Conservation (phyloP, 2,888 invertebrate genomes). For the Phlogophora meticulosa region DNA sequence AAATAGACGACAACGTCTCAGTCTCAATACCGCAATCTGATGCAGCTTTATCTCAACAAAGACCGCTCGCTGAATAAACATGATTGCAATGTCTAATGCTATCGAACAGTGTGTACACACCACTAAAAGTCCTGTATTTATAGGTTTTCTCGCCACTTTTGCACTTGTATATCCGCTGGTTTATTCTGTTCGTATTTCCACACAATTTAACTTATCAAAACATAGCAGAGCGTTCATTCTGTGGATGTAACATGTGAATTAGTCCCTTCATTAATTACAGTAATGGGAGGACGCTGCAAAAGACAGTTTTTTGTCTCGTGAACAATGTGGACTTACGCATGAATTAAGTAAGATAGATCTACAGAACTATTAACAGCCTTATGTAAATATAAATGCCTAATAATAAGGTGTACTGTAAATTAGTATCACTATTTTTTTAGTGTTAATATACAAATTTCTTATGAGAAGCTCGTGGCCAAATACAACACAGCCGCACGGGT, state of each 20-base stretch:
- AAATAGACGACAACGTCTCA: conserved; percentile 55
- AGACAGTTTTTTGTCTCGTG: conserved; percentile 15
- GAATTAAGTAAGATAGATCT: not conserved
- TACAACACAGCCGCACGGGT: too few relatives aligned
- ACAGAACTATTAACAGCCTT: not conserved
- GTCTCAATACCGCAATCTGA: conserved; percentile 68
- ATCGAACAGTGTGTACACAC: conserved; percentile 62
- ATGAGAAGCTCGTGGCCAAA: too few relatives aligned
- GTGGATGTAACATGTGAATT: conserved; percentile 18
- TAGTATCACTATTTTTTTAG: too few relatives aligned
- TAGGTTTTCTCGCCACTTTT: conserved; percentile 27
- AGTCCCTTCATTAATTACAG: conserved; percentile 45
- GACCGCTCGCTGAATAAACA: conserved; percentile 75
- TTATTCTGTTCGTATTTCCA: conserved; percentile 57
- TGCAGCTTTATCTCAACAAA: conserved; percentile 72
- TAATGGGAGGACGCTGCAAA: not conserved
- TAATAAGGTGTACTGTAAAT: too few relatives aligned
- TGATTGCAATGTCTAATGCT: conserved; percentile 69
- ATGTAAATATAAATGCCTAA: too few relatives aligned
- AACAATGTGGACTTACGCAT: not conserved
- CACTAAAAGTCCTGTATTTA: conserved; percentile 46
- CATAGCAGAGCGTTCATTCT: conserved; percentile 26
- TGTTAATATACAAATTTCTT: too few relatives aligned
- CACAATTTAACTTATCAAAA: conserved; percentile 42
- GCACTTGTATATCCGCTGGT: conserved; percentile 54